These are phyloP conservation scores for Melipona bicolor DNA, from an alignment of 2,888 invertebrate species.

Conservation along the genomic window DNA sequence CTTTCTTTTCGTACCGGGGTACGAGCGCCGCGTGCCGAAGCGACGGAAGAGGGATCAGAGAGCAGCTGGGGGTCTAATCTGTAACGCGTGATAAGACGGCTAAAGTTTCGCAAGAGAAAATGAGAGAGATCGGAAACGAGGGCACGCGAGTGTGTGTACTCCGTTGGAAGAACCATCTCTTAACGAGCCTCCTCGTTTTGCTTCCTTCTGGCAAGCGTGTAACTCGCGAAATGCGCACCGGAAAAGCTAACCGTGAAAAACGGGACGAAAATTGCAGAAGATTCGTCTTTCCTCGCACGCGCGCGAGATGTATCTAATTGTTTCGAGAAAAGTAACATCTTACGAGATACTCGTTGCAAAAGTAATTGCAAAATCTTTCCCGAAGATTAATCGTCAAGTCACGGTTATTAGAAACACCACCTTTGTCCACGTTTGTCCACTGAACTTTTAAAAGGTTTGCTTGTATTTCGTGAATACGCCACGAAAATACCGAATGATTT, in stretches of 20 bases:
- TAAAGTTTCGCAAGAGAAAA: conserved; percentile 51
- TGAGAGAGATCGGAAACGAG: conserved; percentile 2
- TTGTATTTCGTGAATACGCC: no score
- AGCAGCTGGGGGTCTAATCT: conserved; percentile 71
- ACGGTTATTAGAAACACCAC: no score
- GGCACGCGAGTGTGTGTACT: neutral
- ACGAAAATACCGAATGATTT: no score
- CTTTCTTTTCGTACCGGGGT: conserved; percentile 48
- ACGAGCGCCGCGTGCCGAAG: conserved; percentile 37
- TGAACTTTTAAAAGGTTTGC: no score
- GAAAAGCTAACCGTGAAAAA: neutral
- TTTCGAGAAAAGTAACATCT: no score
- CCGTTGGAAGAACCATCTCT: conserved; percentile 17
- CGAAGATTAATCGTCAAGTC: no score
- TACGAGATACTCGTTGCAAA: no score
- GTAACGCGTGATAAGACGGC: conserved; percentile 54
- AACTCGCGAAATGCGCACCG: neutral
- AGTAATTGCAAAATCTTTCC: no score
- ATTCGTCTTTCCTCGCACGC: neutral
- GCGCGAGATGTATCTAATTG: neutral
- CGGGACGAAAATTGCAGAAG: neutral
- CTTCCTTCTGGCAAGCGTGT: neutral
- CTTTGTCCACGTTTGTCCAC: no score
- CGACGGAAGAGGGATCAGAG: conserved; percentile 56
- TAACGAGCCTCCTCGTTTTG: conserved; percentile 8